Evolutionary conservation across 2,797 vertebrate genomes (phyloP), one percentile per base, ranked within the genome.

Genomic region (Dicrostonyx torquatus): DNA sequence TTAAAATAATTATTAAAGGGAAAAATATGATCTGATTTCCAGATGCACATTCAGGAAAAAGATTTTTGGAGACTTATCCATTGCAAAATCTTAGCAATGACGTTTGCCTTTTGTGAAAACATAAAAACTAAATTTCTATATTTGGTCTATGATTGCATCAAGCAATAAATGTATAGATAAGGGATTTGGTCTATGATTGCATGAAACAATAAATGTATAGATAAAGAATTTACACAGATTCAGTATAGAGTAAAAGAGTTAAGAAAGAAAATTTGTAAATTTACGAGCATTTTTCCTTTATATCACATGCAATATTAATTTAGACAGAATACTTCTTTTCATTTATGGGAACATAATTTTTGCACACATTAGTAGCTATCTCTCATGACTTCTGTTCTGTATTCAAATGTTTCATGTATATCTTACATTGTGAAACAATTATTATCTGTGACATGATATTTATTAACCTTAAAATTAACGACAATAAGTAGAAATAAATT

Each of bases 371-470:
- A 40, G 13, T 66, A 60, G 75, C 60, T 95, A 93, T 78, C 90
- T 2, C 43, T 77, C 1, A 58, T 68, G 22, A 68, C 1, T 84
- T 93, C 18, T 66, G 40, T 17, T 15, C 24, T 55, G 55, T 90
- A 86, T 34, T 37, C 8, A 68, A 37, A 80, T 6, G 73, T 1
- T 15, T 91, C 48, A 48, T 31, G 9, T 24, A 4, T 72, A 86
- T 85, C 7, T 58, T 77, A 7, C 48, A 17, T 79, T 89, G 31
- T 20, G 62, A 94, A 93, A 77, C 12, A 43, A 62, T 72, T 91
- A 96, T 89, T 3, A 24, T 62, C 91, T 91, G 14, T 88, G 45
- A 77, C 31, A 53, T 53, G 31, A 10, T 87, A 85, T 90, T 92
- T 55, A 90, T 73, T 85, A 84, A 84, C 15, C 11, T 84, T 89